Base-by-base conservation (phyloP, 2,797 vertebrate genomes). In the Pseudochirops corinnae region DNA sequence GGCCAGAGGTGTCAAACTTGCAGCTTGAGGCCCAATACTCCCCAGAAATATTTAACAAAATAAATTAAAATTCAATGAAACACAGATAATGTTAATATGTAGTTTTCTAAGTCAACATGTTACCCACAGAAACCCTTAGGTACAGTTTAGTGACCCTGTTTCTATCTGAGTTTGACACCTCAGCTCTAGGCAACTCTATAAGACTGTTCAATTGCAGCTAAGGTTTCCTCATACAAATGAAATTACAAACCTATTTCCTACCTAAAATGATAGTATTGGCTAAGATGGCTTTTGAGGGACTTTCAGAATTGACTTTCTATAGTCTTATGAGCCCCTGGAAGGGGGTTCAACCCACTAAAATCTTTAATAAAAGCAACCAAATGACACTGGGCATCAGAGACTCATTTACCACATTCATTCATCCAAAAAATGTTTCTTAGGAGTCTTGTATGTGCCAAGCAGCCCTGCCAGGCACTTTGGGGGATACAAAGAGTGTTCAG, bases 31-130 rank as follows among this genome's bases (percentile, higher is more conserved):
- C 21, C 39, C n/a, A 87, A 12, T 11, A 50, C 21, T 87, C 9
- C 29, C 74, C 39, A 87, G 74, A 87, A 87, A 87, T 87, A 87
- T 87, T 39, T 87, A 87, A 50, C n/a, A 87, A 87, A 87, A 87
- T 87, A 46, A 46, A 46, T 12, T 87, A 28, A 87, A 87, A 87
- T 87, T 50, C 21, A 87, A 26, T 87, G 26, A 18, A 82, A 87
- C 2, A 26, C 26, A 82, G 7, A 82, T 24, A 87, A 82, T 82
- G 9, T 46, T 46, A 82, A 50, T 87, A 11, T 50, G 39, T 87
- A 50, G 18, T 26, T 50, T 50, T 87, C 74, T 50, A 50, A 28
- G 39, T 87, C 74, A 46, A 87, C 24, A 3, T 46, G 21, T 2
- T 46, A 12, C 74, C 39, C 74, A 50, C 3, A 11, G 74, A 31